These are phyloP conservation scores for Homarus americanus DNA, from an alignment of 1,140 invertebrate genomes.

Conservation along the genomic window DNA sequence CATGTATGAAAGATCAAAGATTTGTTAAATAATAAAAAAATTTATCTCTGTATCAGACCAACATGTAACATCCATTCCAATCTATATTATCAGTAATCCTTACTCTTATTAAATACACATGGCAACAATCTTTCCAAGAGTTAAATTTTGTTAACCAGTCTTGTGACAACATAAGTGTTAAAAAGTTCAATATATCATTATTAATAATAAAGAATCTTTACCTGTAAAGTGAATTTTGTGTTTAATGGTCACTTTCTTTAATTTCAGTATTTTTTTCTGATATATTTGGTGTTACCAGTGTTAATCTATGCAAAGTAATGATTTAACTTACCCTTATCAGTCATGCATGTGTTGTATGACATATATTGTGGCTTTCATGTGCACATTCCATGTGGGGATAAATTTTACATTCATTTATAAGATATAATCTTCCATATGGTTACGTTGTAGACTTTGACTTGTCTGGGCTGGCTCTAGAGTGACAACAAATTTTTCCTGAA, in stretches of 20 bases:
- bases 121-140: too few species aligned
- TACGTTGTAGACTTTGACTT: conserved; percentile 21
- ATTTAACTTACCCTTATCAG: neutral
- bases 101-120: too few species aligned
- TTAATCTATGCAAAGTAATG: conserved; percentile 33
- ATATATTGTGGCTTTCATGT: neutral
- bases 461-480: neutral
- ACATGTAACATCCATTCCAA: neutral
- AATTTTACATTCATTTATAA: neutral
- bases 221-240: too few species aligned
- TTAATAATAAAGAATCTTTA: too few species aligned
- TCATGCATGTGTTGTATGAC: neutral
- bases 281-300: neutral
- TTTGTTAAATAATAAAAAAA: too few species aligned
- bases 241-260: neutral
- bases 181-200: too few species aligned
- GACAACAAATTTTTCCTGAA: neutral
- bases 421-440: neutral
- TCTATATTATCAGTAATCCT: neutral
- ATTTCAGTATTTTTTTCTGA: neutral
- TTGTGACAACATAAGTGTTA: too few species aligned
- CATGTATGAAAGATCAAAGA: too few species aligned
- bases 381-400: neutral
- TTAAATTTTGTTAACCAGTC: too few species aligned
- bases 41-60: too few species aligned